A percentile compares a stretch with the other conserved stretches of the same genome.
These are phyloP conservation scores for Tribolium madens DNA, from an alignment of 1,140 invertebrate genomes.

Conservation along the genomic window DNA sequence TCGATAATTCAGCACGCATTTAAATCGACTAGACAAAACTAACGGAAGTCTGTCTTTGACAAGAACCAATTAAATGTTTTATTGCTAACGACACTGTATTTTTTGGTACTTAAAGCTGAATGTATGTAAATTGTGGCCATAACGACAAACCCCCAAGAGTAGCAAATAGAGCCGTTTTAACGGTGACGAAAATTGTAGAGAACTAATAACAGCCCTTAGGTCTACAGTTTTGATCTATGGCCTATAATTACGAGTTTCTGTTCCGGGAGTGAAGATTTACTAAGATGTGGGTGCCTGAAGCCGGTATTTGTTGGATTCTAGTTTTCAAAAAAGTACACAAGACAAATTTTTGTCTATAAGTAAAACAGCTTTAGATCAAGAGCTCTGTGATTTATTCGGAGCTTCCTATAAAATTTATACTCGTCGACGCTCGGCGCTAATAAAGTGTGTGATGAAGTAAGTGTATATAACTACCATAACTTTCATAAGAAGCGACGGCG, in stretches of 20 bases:
- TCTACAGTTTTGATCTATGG: constrained; percentile 18
- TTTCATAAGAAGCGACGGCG: constrained; percentile 28
- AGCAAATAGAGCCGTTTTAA: constrained; percentile 25
- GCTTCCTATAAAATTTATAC: constrained; percentile 21
- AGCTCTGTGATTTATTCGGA: constrained; percentile 23
- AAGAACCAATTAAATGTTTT: constrained; percentile 3
- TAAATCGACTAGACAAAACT: too few species aligned
- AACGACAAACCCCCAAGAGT: background rate
- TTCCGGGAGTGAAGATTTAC: constrained; percentile 29
- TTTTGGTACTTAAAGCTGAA: constrained; percentile 4
- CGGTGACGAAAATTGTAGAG: constrained; percentile 20
- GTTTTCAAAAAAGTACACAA: constrained; percentile 9
- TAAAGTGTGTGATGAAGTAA: constrained; percentile 34
- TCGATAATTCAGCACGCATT: too few species aligned
- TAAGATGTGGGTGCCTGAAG: background rate
- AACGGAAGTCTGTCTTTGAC: background rate
- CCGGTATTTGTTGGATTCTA: constrained; percentile 3
- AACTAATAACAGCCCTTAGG: constrained; percentile 37
- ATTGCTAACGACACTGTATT: background rate
- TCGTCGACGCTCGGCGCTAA: constrained; percentile 19
- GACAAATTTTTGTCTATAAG: constrained; percentile 1
- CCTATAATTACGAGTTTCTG: constrained; percentile 34
- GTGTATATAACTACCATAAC: constrained; percentile 33
- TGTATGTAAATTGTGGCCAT: constrained; percentile 9
- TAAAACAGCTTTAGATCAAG: too few species aligned